Conservation (phyloP, 1,140 invertebrate genomes). For the Cataglyphis hispanica region DNA sequence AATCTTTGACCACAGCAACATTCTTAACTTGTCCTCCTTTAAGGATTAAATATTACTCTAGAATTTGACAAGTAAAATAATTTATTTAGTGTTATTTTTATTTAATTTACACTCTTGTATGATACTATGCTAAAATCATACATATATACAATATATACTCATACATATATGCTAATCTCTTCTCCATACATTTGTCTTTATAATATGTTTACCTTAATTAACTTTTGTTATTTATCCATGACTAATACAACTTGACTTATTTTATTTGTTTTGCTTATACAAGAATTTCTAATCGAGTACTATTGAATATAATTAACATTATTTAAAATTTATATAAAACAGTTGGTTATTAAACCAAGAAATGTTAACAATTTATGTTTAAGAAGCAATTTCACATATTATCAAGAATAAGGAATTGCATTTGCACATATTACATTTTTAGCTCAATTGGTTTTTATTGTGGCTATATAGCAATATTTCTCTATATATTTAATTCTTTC, state of each 20-base stretch:
- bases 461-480: slow-evolving; percentile 29
- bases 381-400: slow-evolving; percentile 13
- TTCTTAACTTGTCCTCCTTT: slow-evolving; percentile 61
- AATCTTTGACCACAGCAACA: slow-evolving; percentile 70
- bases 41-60: slow-evolving; percentile 13
- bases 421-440: slow-evolving; percentile 45
- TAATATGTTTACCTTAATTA: slow-evolving; percentile 33
- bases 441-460: slow-evolving; percentile 43
- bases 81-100: slow-evolving; percentile 60
- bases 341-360: slow-evolving; percentile 1
- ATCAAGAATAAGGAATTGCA: slow-evolving; percentile 26
- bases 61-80: slow-evolving; percentile 30
- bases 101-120: slow-evolving; percentile 61
- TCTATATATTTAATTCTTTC: slow-evolving; percentile 18
- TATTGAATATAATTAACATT: slow-evolving; percentile 9
- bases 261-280: slow-evolving; percentile 51
- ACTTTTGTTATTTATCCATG: slow-evolving; percentile 42
- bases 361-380: slow-evolving; percentile 11
- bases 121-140: slow-evolving; percentile 64
- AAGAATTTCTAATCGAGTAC: slow-evolving; percentile 5
- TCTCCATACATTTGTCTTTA: slow-evolving; percentile 15
- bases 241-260: slow-evolving; percentile 34
- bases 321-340: slow-evolving; percentile 29
- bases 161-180: slow-evolving; percentile 53
- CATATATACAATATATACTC: no score